phyloP scores from a whole-genome alignment of 1,140 invertebrate species.

The Trigoniulus corallinus region DNA sequence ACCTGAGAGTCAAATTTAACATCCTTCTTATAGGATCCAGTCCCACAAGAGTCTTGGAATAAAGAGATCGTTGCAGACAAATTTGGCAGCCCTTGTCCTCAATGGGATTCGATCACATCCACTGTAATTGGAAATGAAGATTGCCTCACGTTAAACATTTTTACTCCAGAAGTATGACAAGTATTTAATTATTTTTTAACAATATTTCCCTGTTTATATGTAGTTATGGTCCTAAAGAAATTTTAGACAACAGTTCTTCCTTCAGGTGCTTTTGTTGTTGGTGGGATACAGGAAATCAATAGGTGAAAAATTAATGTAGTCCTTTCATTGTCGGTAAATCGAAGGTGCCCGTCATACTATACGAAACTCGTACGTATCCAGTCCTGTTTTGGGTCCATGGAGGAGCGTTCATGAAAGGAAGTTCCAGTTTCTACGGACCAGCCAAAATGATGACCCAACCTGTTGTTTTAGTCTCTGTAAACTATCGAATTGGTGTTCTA shows the following conservation, averaged over 20 bases:
- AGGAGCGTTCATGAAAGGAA: constrained; percentile 32
- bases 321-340: too few relatives aligned
- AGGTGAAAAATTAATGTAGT: not conserved
- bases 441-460: constrained; percentile 30
- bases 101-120: constrained; percentile 5
- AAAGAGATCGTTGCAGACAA: constrained; percentile 6
- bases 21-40: too few relatives aligned
- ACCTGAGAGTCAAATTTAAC: too few relatives aligned
- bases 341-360: too few relatives aligned
- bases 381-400: constrained; percentile 39
- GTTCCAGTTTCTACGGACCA: constrained; percentile 23
- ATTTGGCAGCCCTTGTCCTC: constrained; percentile 8
- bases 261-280: not conserved
- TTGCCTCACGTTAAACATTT: constrained; percentile 33
- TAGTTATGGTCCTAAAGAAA: too few relatives aligned
- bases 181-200: not conserved
- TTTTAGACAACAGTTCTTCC: not conserved
- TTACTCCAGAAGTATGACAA: constrained; percentile 20
- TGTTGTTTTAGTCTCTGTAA: constrained; percentile 12
- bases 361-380: not conserved
- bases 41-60: constrained; percentile 1
- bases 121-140: constrained; percentile 23
- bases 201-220: too few relatives aligned
- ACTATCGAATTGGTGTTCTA: constrained; percentile 10
- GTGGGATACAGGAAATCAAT: not conserved